Evolutionary conservation across 2,888 invertebrate genomes (phyloP).

Genomic region (Eupithecia subumbrata): DNA sequence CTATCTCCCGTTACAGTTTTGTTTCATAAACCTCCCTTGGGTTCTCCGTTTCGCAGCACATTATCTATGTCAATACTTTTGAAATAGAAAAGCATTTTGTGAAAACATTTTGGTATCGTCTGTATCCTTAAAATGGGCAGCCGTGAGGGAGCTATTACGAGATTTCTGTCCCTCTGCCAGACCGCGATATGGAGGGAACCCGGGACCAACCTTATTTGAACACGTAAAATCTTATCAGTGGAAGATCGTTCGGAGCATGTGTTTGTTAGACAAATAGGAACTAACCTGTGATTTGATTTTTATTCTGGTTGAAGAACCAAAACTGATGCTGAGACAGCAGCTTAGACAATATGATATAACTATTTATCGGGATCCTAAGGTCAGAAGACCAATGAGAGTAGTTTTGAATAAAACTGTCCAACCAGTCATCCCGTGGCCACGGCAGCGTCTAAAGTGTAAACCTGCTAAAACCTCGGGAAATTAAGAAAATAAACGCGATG

Average conservation of each 20-base stretch:
- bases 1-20: constrained; percentile 65
- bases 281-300: neutral
- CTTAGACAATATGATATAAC: neutral
- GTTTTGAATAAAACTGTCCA: too few species aligned
- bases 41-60: constrained; percentile 60
- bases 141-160: constrained; percentile 75
- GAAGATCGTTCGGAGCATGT: constrained; percentile 5
- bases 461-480: neutral
- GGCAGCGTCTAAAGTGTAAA: too few species aligned
- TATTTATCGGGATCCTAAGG: too few species aligned
- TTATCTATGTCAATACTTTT: constrained; percentile 79
- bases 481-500: neutral
- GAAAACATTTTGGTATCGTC: constrained; percentile 77
- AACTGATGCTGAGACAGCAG: neutral
- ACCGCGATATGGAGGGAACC: constrained; percentile 54
- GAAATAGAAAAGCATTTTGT: constrained; percentile 72
- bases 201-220: constrained; percentile 42
- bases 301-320: neutral
- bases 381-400: too few species aligned
- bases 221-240: constrained; percentile 49
- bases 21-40: constrained; percentile 71
- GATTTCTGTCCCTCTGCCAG: constrained; percentile 69
- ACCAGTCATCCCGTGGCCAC: neutral
- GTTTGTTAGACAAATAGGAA: neutral
- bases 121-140: constrained; percentile 74